These are phyloP conservation scores for Karalla daura DNA, from an alignment of 2,797 vertebrate genomes.

Conservation along the genomic window DNA sequence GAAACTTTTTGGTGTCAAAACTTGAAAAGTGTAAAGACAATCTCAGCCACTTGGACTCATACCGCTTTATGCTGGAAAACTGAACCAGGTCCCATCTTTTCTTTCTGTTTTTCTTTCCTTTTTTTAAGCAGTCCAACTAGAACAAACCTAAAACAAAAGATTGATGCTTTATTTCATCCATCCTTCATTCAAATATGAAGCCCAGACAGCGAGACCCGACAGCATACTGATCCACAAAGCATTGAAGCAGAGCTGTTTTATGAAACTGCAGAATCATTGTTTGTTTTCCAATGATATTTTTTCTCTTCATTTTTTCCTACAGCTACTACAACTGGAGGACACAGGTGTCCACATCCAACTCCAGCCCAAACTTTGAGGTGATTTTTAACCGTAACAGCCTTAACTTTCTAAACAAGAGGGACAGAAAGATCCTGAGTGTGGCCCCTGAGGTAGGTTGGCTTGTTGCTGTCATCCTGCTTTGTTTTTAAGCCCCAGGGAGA, in stretches of 20 bases:
- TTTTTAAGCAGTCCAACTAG: background rate
- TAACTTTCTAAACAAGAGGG: slow-evolving; percentile 88
- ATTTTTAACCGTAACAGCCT: slow-evolving; percentile 83
- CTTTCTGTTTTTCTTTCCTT: background rate
- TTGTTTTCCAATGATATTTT: too few relatives aligned
- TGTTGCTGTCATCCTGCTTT: slow-evolving; percentile 29
- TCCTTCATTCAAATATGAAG: background rate
- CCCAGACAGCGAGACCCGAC: background rate
- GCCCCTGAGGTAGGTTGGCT: slow-evolving; percentile 85
- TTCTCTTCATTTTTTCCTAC: slow-evolving; percentile 52
- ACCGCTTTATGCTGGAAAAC: background rate
- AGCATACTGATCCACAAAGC: background rate
- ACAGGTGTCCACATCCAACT: slow-evolving; percentile 81
- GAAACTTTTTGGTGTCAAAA: background rate
- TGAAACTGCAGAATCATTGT: too few relatives aligned
- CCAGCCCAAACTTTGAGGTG: slow-evolving; percentile 88
- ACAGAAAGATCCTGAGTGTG: slow-evolving; percentile 87
- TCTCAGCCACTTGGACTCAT: background rate
- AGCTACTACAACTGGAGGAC: slow-evolving; percentile 93
- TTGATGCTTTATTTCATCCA: background rate
- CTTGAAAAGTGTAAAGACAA: background rate
- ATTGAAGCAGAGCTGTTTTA: slow-evolving; percentile 14
- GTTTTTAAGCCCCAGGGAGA: slow-evolving; percentile 17
- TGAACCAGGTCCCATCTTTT: background rate
- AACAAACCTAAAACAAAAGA: background rate